A percentile compares a stretch with the other conserved stretches of the same genome.
phyloP scores from a whole-genome alignment of 2,797 vertebrate genomes.

The Clarias laeviceps region DNA sequence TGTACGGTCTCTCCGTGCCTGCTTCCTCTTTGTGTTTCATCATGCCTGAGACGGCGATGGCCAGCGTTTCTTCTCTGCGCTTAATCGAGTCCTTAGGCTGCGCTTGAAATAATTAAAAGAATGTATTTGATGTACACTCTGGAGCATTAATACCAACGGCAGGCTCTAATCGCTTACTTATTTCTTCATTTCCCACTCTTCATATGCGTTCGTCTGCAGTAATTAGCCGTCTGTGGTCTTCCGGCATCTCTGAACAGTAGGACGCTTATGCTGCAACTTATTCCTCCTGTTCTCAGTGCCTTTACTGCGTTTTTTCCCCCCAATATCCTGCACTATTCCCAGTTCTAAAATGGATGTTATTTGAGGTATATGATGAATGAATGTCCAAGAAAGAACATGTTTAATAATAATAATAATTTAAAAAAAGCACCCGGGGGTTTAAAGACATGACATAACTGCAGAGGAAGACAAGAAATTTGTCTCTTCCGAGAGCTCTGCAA shows the following conservation, averaged over 20 bases:
- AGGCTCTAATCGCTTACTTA: slow-evolving; percentile 16
- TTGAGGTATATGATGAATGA: slow-evolving; percentile 28
- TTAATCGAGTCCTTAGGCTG: slow-evolving; percentile 73
- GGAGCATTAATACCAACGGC: slow-evolving; percentile 31
- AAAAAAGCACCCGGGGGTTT: neutral
- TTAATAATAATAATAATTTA: neutral
- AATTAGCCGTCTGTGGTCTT: neutral
- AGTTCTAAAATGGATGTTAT: too few relatives aligned
- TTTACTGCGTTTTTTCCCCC: neutral
- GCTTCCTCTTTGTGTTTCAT: slow-evolving; percentile 22
- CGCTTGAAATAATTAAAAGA: slow-evolving; percentile 74
- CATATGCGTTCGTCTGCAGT: too few relatives aligned
- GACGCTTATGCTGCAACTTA: neutral
- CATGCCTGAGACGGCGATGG: neutral
- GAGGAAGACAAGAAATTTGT: neutral
- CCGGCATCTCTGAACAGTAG: neutral
- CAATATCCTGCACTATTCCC: neutral
- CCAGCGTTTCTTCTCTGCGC: slow-evolving; percentile 46
- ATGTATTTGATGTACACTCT: slow-evolving; percentile 56
- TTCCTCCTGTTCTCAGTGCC: neutral
- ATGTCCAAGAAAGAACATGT: slow-evolving; percentile 3
- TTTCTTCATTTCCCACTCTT: neutral
- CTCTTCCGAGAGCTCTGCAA: too few relatives aligned
- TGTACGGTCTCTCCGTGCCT: neutral
- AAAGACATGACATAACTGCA: neutral